A percentile compares a stretch with the other conserved stretches of the same genome.
These are phyloP conservation scores for Buathra laborator DNA, from an alignment of 2,888 invertebrate genomes.

Conservation along the genomic window DNA sequence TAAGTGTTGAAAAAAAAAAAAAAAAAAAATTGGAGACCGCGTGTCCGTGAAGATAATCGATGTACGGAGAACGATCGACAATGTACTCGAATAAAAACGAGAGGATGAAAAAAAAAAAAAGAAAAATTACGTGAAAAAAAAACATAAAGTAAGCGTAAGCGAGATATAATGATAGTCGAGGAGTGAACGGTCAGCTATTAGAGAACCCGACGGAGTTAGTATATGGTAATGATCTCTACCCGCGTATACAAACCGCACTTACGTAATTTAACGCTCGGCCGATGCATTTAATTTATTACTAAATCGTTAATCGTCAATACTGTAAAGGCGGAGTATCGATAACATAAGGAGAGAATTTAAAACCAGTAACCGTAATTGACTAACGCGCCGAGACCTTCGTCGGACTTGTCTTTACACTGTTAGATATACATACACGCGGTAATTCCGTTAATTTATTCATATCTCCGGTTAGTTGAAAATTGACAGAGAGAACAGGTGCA, in stretches of 20 bases:
- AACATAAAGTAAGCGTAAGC: slow-evolving; percentile 27
- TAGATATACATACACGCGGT: neutral
- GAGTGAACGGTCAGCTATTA: slow-evolving; percentile 66
- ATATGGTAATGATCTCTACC: slow-evolving; percentile 64
- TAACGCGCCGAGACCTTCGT: slow-evolving; percentile 54
- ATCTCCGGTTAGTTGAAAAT: slow-evolving; percentile 15
- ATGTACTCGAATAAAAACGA: neutral
- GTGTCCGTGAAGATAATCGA: neutral
- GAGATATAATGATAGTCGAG: slow-evolving; percentile 67
- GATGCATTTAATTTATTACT: slow-evolving; percentile 78
- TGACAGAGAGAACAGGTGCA: neutral
- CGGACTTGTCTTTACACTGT: slow-evolving; percentile 34
- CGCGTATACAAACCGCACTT: slow-evolving; percentile 64
- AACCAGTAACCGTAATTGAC: slow-evolving; percentile 59
- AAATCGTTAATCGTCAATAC: slow-evolving; percentile 74
- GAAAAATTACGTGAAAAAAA: neutral
- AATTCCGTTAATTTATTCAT: slow-evolving; percentile 58
- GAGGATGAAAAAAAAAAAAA: neutral
- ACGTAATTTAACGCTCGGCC: slow-evolving; percentile 75
- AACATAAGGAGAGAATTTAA: slow-evolving; percentile 28
- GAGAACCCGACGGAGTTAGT: slow-evolving; percentile 73
- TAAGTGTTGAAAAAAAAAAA: neutral
- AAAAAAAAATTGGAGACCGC: neutral
- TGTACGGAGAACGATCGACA: neutral
- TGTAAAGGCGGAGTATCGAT: slow-evolving; percentile 26